Base-by-base conservation (phyloP, 2,888 invertebrate genomes). In the Xestobium rufovillosum region DNA sequence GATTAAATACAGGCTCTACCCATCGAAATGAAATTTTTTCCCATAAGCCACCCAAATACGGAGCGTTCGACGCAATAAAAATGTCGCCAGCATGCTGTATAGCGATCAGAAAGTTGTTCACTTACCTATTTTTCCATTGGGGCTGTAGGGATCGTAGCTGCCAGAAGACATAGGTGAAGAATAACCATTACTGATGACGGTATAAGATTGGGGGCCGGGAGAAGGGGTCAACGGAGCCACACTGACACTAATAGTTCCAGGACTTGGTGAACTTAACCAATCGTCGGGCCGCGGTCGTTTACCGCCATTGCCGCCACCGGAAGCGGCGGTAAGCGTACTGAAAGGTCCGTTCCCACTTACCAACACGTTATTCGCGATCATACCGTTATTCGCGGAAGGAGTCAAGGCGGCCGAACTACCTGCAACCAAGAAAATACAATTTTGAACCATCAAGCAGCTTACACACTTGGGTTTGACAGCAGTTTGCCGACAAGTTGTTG, bases 81-180 rank as follows among this genome's bases (percentile, higher is more conserved):
- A n/a, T n/a, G n/a, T n/a, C n/a, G n/a, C n/a, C n/a, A n/a, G n/a
- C n/a, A n/a, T n/a, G n/a, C n/a, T n/a, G n/a, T n/a, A n/a, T n/a
- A n/a, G n/a, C n/a, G n/a, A n/a, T n/a, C n/a, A n/a, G n/a, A n/a
- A n/a, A n/a, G n/a, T n/a, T n/a, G n/a, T n/a, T n/a, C n/a, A 74
- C 83, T 80, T 55, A 87, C 88, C 85, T 74, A 84, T 78, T 76
- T 87, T 88, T 58, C 85, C 86, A 67, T 84, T 86, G 48, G 88
- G 88, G 70, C 87, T 88, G 66, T 88, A 88, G 2, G 87, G 86
- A 54, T 88, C 88, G 70, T 88, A 89, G 76, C 87, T 88, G 65
- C 86, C 80, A 11, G 85, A 82, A 35, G 86, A 87, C 72, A 87
- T 78, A 12, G 88, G 87, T 49, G 87, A 87, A 34, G 86, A 82